Percentiles rank a stretch among this genome's conserved stretches.
phyloP scores from a whole-genome alignment of 2,113 vertebrate species.

The Apteryx mantelli region DNA sequence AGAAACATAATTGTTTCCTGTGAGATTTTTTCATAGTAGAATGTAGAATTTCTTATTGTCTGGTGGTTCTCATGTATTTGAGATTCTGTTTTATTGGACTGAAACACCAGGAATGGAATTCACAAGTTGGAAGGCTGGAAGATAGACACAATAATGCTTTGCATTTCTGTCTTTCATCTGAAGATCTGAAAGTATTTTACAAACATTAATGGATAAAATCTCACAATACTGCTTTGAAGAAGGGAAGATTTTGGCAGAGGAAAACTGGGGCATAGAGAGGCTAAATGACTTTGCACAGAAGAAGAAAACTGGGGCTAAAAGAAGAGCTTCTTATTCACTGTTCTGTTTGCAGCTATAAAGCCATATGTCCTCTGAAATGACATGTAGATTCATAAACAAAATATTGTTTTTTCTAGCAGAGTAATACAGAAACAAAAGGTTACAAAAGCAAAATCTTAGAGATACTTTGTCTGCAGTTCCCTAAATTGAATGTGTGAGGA shows the following conservation, averaged over 20 bases:
- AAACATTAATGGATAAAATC: background rate
- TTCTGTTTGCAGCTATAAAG: background rate
- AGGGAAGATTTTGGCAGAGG: background rate
- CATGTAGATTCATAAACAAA: background rate
- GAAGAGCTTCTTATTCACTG: background rate
- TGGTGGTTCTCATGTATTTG: background rate
- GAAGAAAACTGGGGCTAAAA: background rate
- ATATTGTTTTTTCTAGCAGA: background rate
- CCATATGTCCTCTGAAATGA: background rate
- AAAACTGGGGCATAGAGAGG: background rate
- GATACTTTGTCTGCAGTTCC: background rate
- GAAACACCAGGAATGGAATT: slow-evolving; percentile 7
- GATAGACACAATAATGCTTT: background rate
- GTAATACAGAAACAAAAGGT: background rate
- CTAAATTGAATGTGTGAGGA: background rate
- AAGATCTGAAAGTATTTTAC: slow-evolving; percentile 4
- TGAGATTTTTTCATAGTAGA: slow-evolving; percentile 15
- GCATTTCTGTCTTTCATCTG: background rate
- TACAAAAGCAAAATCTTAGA: background rate
- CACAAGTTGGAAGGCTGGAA: background rate
- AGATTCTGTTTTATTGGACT: slow-evolving; percentile 26
- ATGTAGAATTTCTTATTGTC: slow-evolving; percentile 4
- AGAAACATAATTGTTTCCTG: slow-evolving; percentile 50
- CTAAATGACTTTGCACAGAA: background rate
- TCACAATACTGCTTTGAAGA: background rate